phyloP scores from a whole-genome alignment of 2,888 invertebrate species.

The Teinopalpus imperialis region DNA sequence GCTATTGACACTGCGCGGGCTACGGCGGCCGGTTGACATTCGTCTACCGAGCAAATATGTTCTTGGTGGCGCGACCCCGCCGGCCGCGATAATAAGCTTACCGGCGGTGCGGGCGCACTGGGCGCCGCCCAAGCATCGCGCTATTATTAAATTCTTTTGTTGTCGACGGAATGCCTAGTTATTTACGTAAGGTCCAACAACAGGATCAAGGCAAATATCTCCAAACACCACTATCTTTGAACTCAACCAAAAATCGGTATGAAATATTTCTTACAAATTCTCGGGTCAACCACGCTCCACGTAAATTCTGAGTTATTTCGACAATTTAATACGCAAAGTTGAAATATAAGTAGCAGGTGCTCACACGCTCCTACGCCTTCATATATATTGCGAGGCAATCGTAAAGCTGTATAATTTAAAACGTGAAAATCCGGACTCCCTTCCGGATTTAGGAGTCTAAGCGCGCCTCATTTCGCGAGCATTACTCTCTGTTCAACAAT shows the following conservation, averaged over 20 bases:
- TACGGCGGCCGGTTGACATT: conserved; percentile 64
- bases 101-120: conserved; percentile 53
- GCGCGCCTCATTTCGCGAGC: conserved; percentile 63
- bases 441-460: conserved; percentile 59
- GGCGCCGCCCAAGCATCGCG: conserved; percentile 54
- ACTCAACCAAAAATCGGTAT: conserved; percentile 50
- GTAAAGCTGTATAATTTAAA: conserved; percentile 64
- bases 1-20: conserved; percentile 55
- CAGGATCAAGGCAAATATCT: conserved; percentile 68
- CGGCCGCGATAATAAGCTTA: conserved; percentile 74
- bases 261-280: conserved; percentile 45
- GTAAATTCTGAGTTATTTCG: conserved; percentile 41
- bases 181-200: conserved; percentile 61
- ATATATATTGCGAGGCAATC: conserved; percentile 46
- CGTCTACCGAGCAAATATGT: conserved; percentile 71
- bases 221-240: conserved; percentile 53
- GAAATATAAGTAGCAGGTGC: conserved; percentile 56
- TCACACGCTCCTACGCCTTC: conserved; percentile 42
- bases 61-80: conserved; percentile 50
- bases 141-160: conserved; percentile 80
- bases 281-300: conserved; percentile 20
- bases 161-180: conserved; percentile 63
- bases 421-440: conserved; percentile 54
- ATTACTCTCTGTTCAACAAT: conserved; percentile 75
- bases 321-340: conserved; percentile 49